Base-by-base conservation (phyloP, 1,140 invertebrate genomes). In the Parapsyche elsis region DNA sequence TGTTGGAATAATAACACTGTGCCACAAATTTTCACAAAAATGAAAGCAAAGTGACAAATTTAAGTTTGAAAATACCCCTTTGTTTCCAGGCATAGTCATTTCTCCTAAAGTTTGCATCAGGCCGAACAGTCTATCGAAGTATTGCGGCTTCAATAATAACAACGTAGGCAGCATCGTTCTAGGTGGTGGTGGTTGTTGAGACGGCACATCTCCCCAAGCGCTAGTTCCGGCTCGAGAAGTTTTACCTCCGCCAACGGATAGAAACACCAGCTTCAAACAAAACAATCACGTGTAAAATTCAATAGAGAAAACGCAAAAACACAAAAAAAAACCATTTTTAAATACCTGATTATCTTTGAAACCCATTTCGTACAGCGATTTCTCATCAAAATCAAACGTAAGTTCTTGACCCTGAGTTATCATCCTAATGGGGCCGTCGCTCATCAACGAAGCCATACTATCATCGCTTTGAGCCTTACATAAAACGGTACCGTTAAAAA, bases 361-460 rank as follows among this genome's bases (percentile, higher is more conserved):
- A 30, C 95, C 95, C 88, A 97, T 94, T 87, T 98, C 96, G 16
- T 92, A 92, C 0, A 98, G 86, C 0, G 94, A 95, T 83, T 97
- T 95, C 85, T 98, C 96, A 86, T 98, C 97, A 85, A 95, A 95
- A 82, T 98, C 96, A n/a, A 95, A 94, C 0, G 95, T 96, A 0
- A 98, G 88, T 86, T 98, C 97, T 86, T 98, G 96, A 0, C 97
- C 97, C 86, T 97, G 94, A 0, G 96, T 97, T 64, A 98, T 97
- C 90, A 98, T 97, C 61, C 97, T 88, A 26, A 98, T 93, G 0
- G 95, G 95, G 0, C 95, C 95, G 85, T 96, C 95, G 0, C 92
- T 94, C 0, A 94, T 87, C 5, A 94, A 84, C 2, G 93, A 90
- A 0, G 93, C 93, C 9, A 94, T 85, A 10, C 87, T 87, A 26